A percentile compares a stretch with the other conserved stretches of the same genome.
Evolutionary conservation across 2,797 vertebrate species (phyloP).

Genomic region (Enteromius thamalakanensis): DNA sequence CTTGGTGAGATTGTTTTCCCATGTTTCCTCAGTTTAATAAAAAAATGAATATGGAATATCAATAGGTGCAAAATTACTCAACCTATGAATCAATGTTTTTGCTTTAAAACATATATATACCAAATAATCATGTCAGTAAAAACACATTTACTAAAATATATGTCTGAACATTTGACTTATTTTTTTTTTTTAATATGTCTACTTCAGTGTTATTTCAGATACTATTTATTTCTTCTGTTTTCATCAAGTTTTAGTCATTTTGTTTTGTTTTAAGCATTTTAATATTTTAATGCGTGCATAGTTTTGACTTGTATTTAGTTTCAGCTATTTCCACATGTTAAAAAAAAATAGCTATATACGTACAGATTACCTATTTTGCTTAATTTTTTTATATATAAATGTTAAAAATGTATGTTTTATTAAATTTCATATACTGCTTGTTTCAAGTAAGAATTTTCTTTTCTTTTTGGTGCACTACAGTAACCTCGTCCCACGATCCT

Average conservation of each 20-base stretch:
- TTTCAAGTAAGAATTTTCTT: background rate
- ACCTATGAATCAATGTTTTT: background rate
- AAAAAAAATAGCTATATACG: too few species aligned
- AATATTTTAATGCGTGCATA: background rate
- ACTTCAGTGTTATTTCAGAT: background rate
- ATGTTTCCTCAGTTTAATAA: background rate
- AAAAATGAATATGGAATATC: background rate
- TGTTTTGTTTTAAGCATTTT: background rate
- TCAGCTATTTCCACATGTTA: background rate
- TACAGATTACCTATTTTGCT: too few species aligned
- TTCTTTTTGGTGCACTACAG: slow-evolving; percentile 7
- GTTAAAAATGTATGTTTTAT: background rate
- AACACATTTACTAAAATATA: background rate
- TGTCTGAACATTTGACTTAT: background rate
- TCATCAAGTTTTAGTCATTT: background rate
- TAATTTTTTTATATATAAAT: background rate
- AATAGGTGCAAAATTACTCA: background rate
- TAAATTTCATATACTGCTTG: background rate
- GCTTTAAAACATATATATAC: background rate
- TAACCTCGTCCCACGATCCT: slow-evolving; percentile 17
- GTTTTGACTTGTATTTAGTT: background rate
- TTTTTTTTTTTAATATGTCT: background rate
- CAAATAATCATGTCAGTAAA: background rate
- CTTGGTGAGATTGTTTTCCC: background rate
- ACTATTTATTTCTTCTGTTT: background rate